Conservation (phyloP, 2,797 vertebrate species). For the Crenichthys baileyi region DNA sequence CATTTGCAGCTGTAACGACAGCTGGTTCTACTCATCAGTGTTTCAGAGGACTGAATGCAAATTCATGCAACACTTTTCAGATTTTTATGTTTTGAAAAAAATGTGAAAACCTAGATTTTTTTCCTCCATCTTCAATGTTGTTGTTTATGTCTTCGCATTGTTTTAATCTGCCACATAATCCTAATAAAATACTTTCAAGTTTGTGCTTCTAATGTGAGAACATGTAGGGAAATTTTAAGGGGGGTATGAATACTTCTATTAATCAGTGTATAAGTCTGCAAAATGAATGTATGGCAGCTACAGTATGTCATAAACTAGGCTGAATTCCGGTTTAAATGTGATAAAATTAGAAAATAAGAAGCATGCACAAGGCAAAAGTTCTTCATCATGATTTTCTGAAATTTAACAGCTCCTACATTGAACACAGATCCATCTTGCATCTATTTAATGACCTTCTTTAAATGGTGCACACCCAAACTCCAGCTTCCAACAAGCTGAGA, state of each 20-base stretch:
- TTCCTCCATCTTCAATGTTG: not conserved
- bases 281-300: not conserved
- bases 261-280: not conserved
- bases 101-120: not conserved
- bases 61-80: not conserved
- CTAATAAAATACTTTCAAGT: not conserved
- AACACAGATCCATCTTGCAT: slow-evolving; percentile 10
- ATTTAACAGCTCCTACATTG: not conserved
- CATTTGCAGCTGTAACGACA: too few relatives aligned
- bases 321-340: not conserved
- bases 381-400: too few relatives aligned
- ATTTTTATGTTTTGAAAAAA: not conserved
- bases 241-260: not conserved
- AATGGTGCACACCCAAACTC: slow-evolving; percentile 10
- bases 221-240: not conserved
- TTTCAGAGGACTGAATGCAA: not conserved
- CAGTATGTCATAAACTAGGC: too few relatives aligned
- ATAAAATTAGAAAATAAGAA: not conserved
- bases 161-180: not conserved
- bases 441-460: slow-evolving; percentile 17
- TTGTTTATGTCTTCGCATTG: not conserved
- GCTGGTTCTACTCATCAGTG: not conserved
- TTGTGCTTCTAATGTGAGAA: not conserved
- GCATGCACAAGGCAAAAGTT: not conserved
- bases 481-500: slow-evolving; percentile 1